Evolutionary conservation across 2,113 vertebrate genomes (phyloP).

Genomic region (Octodon degus): DNA sequence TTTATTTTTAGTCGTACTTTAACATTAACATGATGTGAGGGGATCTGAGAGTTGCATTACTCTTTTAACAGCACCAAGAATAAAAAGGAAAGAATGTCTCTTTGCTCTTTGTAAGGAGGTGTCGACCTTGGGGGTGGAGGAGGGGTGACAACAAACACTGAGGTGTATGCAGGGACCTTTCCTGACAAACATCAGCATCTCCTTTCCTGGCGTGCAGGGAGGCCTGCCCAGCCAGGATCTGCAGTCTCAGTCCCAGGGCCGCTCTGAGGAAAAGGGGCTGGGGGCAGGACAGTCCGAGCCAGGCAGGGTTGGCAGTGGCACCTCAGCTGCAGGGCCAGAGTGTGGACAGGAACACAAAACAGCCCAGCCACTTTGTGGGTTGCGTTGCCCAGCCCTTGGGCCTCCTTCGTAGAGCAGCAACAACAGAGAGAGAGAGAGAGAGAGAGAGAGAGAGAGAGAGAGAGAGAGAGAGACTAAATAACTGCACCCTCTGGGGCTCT

Average conservation of each 20-base stretch:
- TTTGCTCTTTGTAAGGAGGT: conserved; percentile 47
- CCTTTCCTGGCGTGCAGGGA: not conserved
- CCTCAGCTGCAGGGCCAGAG: rapidly evolving
- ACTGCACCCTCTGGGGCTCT: not conserved
- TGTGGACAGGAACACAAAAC: rapidly evolving
- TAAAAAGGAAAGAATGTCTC: not conserved
- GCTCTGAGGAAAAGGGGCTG: not conserved
- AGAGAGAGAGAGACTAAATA: too few species aligned
- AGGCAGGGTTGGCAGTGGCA: not conserved
- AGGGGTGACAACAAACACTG: rapidly evolving
- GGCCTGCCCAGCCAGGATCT: not conserved
- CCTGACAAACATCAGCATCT: not conserved
- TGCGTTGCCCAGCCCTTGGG: not conserved
- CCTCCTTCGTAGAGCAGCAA: not conserved
- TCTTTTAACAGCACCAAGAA: conserved; percentile 71
- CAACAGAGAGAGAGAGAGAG: too few species aligned
- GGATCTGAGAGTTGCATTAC: conserved; percentile 78
- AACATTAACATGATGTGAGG: conserved; percentile 84
- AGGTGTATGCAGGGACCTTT: rapidly evolving
- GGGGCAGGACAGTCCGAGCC: not conserved
- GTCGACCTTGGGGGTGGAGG: not conserved
- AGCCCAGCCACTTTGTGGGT: not conserved
- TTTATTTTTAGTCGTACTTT: conserved; percentile 89
- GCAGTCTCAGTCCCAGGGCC: not conserved
- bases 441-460: too few species aligned